A percentile compares a stretch with the other conserved stretches of the same genome.
These are phyloP conservation scores for Melinaea marsaeus DNA, from an alignment of 2,888 invertebrate species.

Conservation along the genomic window DNA sequence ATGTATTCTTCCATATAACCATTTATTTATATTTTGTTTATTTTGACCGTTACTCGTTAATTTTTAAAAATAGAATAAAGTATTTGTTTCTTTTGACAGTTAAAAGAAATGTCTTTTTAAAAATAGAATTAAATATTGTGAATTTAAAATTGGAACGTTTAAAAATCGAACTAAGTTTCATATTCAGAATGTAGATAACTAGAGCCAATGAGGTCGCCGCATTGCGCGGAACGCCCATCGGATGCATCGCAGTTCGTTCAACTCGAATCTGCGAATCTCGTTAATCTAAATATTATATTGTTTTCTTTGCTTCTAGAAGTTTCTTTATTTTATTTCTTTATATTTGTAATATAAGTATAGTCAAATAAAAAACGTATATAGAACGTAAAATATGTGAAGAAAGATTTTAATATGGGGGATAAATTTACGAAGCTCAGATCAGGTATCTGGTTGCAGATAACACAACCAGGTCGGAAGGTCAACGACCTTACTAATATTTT, in stretches of 20 bases:
- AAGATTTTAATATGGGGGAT: slow-evolving; percentile 24
- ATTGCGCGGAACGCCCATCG: slow-evolving; percentile 55
- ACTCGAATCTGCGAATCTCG: slow-evolving; percentile 38
- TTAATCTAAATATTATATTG: too few relatives aligned
- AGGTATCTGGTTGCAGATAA: too few relatives aligned
- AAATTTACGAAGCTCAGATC: slow-evolving; percentile 20
- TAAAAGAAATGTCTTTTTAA: neutral
- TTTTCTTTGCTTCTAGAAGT: slow-evolving; percentile 14
- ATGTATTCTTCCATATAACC: too few relatives aligned
- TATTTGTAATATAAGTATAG: too few relatives aligned
- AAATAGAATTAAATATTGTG: neutral
- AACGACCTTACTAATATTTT: slow-evolving; percentile 34
- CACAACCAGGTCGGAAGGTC: slow-evolving; percentile 36
- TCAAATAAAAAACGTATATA: too few relatives aligned
- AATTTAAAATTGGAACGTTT: slow-evolving; percentile 2
- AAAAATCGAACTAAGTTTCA: slow-evolving; percentile 14
- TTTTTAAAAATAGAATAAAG: too few relatives aligned
- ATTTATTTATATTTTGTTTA: too few relatives aligned
- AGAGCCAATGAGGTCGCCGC: slow-evolving; percentile 63
- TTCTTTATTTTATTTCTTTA: neutral
- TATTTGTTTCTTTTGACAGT: neutral
- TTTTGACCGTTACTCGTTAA: too few relatives aligned
- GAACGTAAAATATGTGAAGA: neutral
- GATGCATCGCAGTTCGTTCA: slow-evolving; percentile 53
- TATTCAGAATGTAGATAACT: slow-evolving; percentile 29